These are phyloP conservation scores for Hycleus phaleratus DNA, from an alignment of 1,140 invertebrate species.

Conservation along the genomic window DNA sequence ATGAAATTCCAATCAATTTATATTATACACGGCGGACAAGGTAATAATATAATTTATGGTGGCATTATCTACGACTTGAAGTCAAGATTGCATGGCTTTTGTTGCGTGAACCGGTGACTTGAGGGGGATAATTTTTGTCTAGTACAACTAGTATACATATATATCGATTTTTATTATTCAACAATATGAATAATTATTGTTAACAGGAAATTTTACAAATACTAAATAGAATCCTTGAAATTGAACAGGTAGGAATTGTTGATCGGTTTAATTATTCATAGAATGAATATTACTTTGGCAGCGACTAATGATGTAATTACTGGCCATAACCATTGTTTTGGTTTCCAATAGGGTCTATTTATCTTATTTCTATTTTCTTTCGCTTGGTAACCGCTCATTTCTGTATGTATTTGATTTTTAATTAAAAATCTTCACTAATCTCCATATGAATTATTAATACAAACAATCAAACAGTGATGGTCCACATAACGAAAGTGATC, in stretches of 20 bases:
- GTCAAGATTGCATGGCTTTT: conserved; percentile 33
- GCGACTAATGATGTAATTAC: conserved; percentile 32
- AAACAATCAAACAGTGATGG: conserved; percentile 5
- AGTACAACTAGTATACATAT: neutral
- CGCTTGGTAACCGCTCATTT: conserved; percentile 5
- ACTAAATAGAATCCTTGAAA: neutral
- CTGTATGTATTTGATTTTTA: too few species aligned
- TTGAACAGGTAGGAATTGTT: neutral
- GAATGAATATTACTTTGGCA: conserved; percentile 22
- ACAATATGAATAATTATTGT: conserved; percentile 20
- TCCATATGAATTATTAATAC: conserved; percentile 4
- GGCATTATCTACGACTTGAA: conserved; percentile 34
- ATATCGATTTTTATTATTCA: conserved; percentile 12
- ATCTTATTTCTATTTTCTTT: conserved; percentile 12
- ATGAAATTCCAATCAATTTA: conserved; percentile 43
- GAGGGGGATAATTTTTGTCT: conserved; percentile 28
- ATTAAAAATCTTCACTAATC: neutral
- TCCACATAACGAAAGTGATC: conserved; percentile 3
- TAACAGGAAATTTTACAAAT: neutral
- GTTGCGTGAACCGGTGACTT: conserved; percentile 19
- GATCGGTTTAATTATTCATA: conserved; percentile 27
- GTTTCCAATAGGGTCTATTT: conserved; percentile 22
- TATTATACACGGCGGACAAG: conserved; percentile 41
- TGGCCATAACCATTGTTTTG: conserved; percentile 22
- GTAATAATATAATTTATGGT: conserved; percentile 43